A percentile compares a stretch with the other conserved stretches of the same genome.
Conservation (phyloP, 2,888 invertebrate species). For the Sminthurinus aureus region DNA sequence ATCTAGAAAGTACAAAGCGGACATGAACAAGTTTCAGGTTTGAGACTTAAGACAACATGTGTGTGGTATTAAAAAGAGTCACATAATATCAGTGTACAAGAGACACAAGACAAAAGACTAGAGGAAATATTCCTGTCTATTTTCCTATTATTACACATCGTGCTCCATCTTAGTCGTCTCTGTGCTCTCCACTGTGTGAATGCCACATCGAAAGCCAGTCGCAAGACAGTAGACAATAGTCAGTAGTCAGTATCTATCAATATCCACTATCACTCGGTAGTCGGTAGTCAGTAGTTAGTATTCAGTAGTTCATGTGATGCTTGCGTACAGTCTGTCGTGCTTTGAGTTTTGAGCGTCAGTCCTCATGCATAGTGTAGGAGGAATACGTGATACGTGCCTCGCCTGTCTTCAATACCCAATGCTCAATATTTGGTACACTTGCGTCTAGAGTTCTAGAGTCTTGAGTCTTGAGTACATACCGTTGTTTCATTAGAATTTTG, state of each 20-base stretch:
- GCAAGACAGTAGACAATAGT: neutral
- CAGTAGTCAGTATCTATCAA: too few relatives aligned
- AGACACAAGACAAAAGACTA: neutral
- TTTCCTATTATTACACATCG: neutral
- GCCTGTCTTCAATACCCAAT: too few relatives aligned
- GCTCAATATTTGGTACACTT: too few relatives aligned
- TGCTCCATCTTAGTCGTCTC: neutral
- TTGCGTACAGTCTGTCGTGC: too few relatives aligned
- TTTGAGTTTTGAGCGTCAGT: too few relatives aligned
- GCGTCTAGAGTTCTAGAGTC: too few relatives aligned
- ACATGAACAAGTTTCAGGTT: conserved; percentile 15
- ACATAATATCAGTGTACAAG: too few relatives aligned
- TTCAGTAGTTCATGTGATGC: too few relatives aligned
- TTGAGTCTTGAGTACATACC: neutral
- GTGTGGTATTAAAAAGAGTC: neutral
- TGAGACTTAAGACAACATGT: conserved; percentile 25
- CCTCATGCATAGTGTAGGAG: too few relatives aligned
- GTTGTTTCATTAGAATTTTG: neutral
- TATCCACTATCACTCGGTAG: too few relatives aligned
- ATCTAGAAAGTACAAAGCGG: conserved; percentile 1
- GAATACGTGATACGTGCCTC: too few relatives aligned
- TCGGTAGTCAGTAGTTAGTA: too few relatives aligned
- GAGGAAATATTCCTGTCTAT: neutral
- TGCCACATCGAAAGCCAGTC: neutral
- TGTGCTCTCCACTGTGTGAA: neutral